Base-by-base conservation (phyloP, 2,888 invertebrate species). In the Trypoxylon attenuatum region DNA sequence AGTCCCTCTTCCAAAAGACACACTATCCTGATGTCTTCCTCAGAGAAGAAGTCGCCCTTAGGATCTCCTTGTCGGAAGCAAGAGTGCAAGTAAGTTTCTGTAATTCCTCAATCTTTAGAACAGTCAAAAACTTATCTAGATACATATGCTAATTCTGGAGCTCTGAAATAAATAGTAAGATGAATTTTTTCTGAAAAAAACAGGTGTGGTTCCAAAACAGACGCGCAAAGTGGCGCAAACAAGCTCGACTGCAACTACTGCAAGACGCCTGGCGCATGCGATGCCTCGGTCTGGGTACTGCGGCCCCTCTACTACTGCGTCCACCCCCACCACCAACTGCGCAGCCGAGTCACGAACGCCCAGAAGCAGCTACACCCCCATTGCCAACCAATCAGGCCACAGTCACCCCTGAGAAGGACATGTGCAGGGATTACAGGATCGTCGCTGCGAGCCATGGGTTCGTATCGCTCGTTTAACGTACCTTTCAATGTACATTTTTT, bases 181-280 rank as follows among this genome's bases (percentile, higher is more conserved):
- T 15, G 33, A 25, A 71, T 62, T 38, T 69, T 76, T 1, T 27
- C 27, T 27, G 10, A 21, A 49, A 29, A 47, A 18, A 18, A 8
- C 33, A 18, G 95, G 96, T 96, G 18, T 96, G 96, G 96, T 96
- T 96, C 87, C 96, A 96, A 89, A 96, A 96, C 85, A 90, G 96
- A 39, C 90, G 96, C 51, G 96, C 96, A 3, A 96, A 96, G 87
- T 96, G 96, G 96, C 91, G 96, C 15, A 96, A 96, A 84, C 95
- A 96, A 82, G 95, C 96, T 0, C 90, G 96, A 0, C 88, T 96
- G 61, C 96, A 96, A 81, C 88, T 96, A 51, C 88, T 96, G 16
- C 96, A 96, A 83, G 96, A 96, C 82, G 96, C 96, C 1, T 96
- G 96, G 96, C 88, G 96, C 75, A 95, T 96, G 94, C 91, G 96